A percentile compares a stretch with the other conserved stretches of the same genome.
phyloP scores from a whole-genome alignment of 2,888 invertebrate genomes.

The Hypena proboscidalis region DNA sequence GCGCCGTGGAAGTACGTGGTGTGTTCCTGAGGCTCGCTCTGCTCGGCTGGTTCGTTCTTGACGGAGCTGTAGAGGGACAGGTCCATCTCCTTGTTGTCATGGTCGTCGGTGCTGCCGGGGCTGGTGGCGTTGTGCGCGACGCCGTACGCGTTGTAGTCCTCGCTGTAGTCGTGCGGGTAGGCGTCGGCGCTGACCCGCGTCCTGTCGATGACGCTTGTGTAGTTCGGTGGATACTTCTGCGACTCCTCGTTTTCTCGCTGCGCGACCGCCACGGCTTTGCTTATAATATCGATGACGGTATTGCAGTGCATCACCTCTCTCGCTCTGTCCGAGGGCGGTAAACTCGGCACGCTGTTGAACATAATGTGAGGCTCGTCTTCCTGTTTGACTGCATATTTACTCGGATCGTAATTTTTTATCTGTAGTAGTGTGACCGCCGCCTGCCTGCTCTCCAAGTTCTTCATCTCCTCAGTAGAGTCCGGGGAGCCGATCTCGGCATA shows the following conservation, averaged over 20 bases:
- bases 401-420: constrained; percentile 82
- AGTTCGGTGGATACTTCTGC: constrained; percentile 67
- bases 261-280: constrained; percentile 81
- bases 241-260: constrained; percentile 80
- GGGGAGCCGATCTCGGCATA: constrained; percentile 79
- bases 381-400: constrained; percentile 73
- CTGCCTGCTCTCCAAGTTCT: constrained; percentile 80
- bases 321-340: constrained; percentile 83
- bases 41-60: constrained; percentile 69
- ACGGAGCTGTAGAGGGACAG: constrained; percentile 74
- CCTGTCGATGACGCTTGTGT: constrained; percentile 67
- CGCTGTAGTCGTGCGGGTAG: constrained; percentile 69
- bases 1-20: constrained; percentile 59
- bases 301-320: constrained; percentile 82
- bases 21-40: constrained; percentile 47
- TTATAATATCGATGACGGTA: constrained; percentile 82
- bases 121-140: constrained; percentile 62
- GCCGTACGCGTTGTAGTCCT: constrained; percentile 68
- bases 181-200: constrained; percentile 56
- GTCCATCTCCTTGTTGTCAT: constrained; percentile 80
- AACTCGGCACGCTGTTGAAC: constrained; percentile 85
- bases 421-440: constrained; percentile 82
- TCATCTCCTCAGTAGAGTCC: constrained; percentile 83
- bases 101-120: constrained; percentile 70
- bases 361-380: constrained; percentile 83